Conservation (phyloP, 2,113 vertebrate species). For the Hippolais icterina region DNA sequence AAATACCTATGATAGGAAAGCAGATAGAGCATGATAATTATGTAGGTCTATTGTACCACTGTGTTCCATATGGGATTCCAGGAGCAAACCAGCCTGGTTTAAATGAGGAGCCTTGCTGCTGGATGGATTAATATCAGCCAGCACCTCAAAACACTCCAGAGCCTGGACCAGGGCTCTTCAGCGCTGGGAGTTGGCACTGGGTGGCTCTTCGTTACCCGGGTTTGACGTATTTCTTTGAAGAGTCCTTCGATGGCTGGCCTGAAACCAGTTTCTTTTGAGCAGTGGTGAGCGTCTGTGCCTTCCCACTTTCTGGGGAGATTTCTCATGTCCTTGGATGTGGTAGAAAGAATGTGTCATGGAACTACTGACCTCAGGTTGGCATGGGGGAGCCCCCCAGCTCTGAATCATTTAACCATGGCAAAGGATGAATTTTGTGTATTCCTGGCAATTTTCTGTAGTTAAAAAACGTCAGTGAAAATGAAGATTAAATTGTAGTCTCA, state of each 20-base stretch:
- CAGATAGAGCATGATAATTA: conserved; percentile 58
- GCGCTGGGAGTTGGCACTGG: background rate
- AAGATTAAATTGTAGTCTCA: background rate
- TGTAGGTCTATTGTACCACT: background rate
- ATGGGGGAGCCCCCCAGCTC: background rate
- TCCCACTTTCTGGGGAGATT: background rate
- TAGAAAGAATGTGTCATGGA: background rate
- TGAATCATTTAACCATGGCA: background rate
- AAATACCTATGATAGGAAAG: conserved; percentile 66
- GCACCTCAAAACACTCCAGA: background rate
- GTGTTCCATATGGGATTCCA: background rate
- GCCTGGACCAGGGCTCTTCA: background rate
- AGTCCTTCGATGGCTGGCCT: background rate
- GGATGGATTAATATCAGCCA: background rate
- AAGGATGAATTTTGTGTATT: background rate
- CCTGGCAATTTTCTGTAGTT: background rate
- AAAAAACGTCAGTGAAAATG: background rate
- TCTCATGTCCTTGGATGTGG: background rate
- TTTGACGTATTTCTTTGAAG: background rate
- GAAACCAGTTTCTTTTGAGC: background rate
- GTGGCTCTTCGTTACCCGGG: background rate
- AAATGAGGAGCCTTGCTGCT: background rate
- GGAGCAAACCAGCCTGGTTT: background rate
- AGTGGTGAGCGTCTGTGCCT: background rate
- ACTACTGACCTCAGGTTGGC: background rate